Evolutionary conservation across 2,888 invertebrate genomes (phyloP).

Genomic region (Micoletzkya japonica): DNA sequence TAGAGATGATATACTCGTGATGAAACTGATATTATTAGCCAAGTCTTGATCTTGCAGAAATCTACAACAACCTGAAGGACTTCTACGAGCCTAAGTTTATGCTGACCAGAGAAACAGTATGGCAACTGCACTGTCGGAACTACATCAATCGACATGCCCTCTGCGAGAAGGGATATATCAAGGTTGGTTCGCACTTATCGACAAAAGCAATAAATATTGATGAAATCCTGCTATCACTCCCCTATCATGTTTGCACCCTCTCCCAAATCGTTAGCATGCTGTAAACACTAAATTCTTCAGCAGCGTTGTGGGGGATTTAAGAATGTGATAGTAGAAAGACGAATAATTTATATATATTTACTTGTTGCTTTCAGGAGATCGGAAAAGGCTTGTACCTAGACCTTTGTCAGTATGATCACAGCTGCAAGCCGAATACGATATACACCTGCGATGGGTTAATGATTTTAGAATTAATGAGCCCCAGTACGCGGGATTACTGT

Average conservation of each 20-base stretch:
- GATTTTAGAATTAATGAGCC: not conserved
- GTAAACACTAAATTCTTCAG: too few relatives aligned
- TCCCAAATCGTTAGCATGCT: too few relatives aligned
- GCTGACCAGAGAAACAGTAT: slow-evolving; percentile 52
- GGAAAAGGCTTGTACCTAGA: slow-evolving; percentile 64
- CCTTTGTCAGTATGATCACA: slow-evolving; percentile 63
- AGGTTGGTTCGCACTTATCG: slow-evolving; percentile 31
- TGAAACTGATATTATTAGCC: not conserved
- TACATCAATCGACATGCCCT: slow-evolving; percentile 64
- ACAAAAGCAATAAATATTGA: not conserved
- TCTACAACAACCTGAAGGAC: slow-evolving; percentile 46
- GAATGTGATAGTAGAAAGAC: too few relatives aligned
- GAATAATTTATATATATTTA: not conserved
- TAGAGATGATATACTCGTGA: not conserved
- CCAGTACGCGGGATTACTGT: not conserved
- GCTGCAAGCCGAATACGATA: slow-evolving; percentile 61
- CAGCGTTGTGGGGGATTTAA: too few relatives aligned
- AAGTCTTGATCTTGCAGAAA: slow-evolving; percentile 38
- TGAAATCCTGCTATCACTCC: too few relatives aligned
- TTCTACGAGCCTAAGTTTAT: slow-evolving; percentile 53
- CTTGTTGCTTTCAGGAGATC: slow-evolving; percentile 57
- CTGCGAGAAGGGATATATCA: slow-evolving; percentile 55
- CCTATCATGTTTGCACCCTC: too few relatives aligned
- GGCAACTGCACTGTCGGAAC: slow-evolving; percentile 62
- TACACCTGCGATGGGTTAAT: slow-evolving; percentile 54